Evolutionary conservation across 1,140 invertebrate genomes (phyloP).

Genomic region (Magallana gigas): DNA sequence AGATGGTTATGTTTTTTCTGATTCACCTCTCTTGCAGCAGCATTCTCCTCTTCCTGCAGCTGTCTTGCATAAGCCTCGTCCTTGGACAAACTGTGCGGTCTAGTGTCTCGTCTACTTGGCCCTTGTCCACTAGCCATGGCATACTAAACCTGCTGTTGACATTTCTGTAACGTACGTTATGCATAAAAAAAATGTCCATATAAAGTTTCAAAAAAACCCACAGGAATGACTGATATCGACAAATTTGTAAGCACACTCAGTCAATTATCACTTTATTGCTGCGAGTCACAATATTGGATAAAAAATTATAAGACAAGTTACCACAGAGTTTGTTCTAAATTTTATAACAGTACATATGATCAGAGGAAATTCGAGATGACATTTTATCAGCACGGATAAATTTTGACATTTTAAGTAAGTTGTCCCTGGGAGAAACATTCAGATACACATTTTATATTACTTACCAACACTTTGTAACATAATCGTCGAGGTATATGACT

Average conservation of each 20-base stretch:
- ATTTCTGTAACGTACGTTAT: neutral
- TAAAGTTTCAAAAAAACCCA: too few species aligned
- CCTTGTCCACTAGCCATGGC: constrained; percentile 42
- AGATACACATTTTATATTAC: neutral
- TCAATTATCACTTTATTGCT: too few species aligned
- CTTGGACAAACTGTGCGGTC: constrained; percentile 23
- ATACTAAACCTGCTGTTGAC: neutral
- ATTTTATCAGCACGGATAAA: neutral
- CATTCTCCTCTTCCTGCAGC: constrained; percentile 26
- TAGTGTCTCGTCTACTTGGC: neutral
- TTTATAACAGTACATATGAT: neutral
- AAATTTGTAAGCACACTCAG: too few species aligned
- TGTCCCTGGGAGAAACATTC: neutral
- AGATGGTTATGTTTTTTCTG: too few species aligned
- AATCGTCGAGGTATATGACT: neutral
- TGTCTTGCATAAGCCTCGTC: constrained; percentile 30
- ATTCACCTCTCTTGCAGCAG: constrained; percentile 4
- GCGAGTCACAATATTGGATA: too few species aligned
- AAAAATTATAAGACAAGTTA: too few species aligned
- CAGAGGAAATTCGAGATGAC: constrained; percentile 15
- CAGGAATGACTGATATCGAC: too few species aligned
- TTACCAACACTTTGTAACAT: neutral
- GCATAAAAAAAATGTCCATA: too few species aligned
- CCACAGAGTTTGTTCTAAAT: too few species aligned
- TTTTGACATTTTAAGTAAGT: neutral